These are phyloP conservation scores for Trichonephila clavipes DNA, from an alignment of 1,140 invertebrate genomes.

Conservation along the genomic window DNA sequence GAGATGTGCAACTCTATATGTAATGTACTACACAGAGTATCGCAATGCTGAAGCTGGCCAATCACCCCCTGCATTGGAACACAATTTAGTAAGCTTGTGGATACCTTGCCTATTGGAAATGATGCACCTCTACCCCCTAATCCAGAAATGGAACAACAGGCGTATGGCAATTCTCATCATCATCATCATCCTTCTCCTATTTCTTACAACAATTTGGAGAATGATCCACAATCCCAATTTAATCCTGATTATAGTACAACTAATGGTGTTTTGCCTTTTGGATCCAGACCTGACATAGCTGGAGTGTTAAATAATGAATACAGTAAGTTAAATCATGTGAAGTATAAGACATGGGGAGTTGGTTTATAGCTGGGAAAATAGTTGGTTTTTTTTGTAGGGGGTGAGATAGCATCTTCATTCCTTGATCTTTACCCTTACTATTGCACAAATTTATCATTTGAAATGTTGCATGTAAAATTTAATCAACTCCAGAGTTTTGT, in stretches of 20 bases:
- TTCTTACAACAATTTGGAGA: background rate
- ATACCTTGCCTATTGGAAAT: conserved; percentile 63
- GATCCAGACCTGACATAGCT: background rate
- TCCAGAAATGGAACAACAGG: conserved; percentile 71
- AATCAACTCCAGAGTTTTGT: too few species aligned
- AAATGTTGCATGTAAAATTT: too few species aligned
- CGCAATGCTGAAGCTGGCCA: conserved; percentile 46
- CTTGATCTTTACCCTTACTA: too few species aligned
- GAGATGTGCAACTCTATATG: conserved; percentile 88
- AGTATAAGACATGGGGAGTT: too few species aligned
- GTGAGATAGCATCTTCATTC: too few species aligned
- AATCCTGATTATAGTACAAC: background rate
- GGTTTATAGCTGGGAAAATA: too few species aligned
- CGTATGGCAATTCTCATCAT: conserved; percentile 19
- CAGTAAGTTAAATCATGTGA: conserved; percentile 56
- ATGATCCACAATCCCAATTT: background rate
- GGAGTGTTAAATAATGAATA: conserved; percentile 62
- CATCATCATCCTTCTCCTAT: conserved; percentile 12
- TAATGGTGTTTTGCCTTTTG: background rate
- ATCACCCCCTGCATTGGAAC: conserved; percentile 56
- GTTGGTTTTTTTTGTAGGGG: too few species aligned
- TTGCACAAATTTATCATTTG: too few species aligned
- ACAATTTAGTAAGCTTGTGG: conserved; percentile 37
- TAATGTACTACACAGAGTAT: conserved; percentile 85
- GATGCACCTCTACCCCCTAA: conserved; percentile 71